Percentiles rank a stretch among this genome's conserved stretches.
phyloP scores from a whole-genome alignment of 1,140 invertebrate genomes.

The Tribolium madens region DNA sequence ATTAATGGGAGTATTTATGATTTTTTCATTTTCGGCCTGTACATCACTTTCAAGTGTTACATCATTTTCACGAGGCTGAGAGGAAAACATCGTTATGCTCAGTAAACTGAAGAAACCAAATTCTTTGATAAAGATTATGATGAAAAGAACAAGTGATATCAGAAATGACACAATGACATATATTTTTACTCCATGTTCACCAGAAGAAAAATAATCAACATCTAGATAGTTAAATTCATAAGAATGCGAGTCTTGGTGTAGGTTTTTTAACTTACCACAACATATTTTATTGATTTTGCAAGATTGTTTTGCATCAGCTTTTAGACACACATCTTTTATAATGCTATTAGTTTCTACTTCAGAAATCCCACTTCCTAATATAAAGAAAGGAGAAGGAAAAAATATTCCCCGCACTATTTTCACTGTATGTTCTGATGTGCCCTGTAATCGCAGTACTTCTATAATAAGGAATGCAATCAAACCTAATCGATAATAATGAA shows the following conservation, averaged over 20 bases:
- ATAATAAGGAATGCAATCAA: too few relatives aligned
- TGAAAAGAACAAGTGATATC: constrained; percentile 62
- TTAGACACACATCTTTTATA: constrained; percentile 7
- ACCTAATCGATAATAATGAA: too few relatives aligned
- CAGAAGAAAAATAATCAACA: too few relatives aligned
- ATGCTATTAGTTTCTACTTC: too few relatives aligned
- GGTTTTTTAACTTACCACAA: neutral
- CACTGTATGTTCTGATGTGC: too few relatives aligned
- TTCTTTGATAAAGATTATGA: constrained; percentile 64
- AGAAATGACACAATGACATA: constrained; percentile 59
- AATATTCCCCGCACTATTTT: too few relatives aligned
- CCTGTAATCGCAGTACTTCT: too few relatives aligned
- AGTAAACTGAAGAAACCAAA: constrained; percentile 64
- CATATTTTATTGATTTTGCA: neutral
- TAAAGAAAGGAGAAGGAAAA: too few relatives aligned
- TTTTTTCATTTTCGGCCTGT: constrained; percentile 62
- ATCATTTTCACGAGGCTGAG: neutral
- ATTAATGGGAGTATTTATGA: constrained; percentile 53
- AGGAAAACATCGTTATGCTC: constrained; percentile 15
- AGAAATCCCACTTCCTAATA: too few relatives aligned
- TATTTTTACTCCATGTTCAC: too few relatives aligned
- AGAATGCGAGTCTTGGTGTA: too few relatives aligned
- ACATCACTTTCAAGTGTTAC: constrained; percentile 66
- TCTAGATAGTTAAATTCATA: too few relatives aligned
- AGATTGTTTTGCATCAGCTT: neutral